Percentiles rank a stretch among this genome's conserved stretches.
Evolutionary conservation across 2,797 vertebrate species (phyloP).

Genomic region (Anguilla anguilla): DNA sequence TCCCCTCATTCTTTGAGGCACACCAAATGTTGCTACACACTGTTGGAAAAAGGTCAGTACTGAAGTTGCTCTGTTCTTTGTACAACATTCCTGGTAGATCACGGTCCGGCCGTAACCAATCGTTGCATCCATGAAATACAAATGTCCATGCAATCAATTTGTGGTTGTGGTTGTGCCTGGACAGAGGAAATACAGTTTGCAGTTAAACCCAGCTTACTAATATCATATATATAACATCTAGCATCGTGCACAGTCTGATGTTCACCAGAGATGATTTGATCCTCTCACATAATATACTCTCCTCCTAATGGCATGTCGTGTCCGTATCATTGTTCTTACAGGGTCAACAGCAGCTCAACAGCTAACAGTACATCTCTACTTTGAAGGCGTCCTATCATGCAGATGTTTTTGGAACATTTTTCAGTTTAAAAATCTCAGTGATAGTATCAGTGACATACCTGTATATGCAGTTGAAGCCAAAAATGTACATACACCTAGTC

Average conservation of each 20-base stretch:
- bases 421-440: no score
- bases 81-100: conserved; percentile 33
- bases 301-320: no score
- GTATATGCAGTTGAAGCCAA: no score
- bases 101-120: conserved; percentile 35
- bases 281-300: conserved; percentile 28
- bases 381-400: no score
- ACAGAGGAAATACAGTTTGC: neutral
- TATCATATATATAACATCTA: conserved; percentile 14
- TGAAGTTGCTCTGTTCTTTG: conserved; percentile 37
- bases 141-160: conserved; percentile 9
- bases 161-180: neutral
- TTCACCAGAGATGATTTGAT: conserved; percentile 29
- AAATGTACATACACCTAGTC: no score
- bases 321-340: no score
- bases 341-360: no score
- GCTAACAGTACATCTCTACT: no score
- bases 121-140: conserved; percentile 24
- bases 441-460: no score
- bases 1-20: conserved; percentile 28
- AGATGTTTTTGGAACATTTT: no score
- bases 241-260: neutral
- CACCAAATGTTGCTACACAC: conserved; percentile 27
- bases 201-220: conserved; percentile 5
- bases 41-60: conserved; percentile 36